phyloP scores from a whole-genome alignment of 2,888 invertebrate species.

The Autographa pulchrina region DNA sequence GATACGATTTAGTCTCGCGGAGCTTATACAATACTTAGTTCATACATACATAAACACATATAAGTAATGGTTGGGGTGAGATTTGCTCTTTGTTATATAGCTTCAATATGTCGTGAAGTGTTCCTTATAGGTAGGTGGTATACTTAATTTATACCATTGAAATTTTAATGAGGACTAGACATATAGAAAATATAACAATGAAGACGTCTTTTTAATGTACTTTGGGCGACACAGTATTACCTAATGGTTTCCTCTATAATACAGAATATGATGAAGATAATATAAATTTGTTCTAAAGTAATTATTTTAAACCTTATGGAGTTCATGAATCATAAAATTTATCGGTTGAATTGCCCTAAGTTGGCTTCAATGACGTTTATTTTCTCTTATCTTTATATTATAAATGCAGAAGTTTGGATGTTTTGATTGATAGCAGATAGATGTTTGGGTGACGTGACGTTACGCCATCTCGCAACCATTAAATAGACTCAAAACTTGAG shows the following conservation, averaged over 20 bases:
- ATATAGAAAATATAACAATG: too few species aligned
- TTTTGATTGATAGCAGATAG: background rate
- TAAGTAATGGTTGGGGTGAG: conserved; percentile 12
- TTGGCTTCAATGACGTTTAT: background rate
- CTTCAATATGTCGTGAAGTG: background rate
- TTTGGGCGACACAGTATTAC: too few species aligned
- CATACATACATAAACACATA: conserved; percentile 16
- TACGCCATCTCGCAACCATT: too few species aligned
- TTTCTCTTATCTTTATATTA: background rate
- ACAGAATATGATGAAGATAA: too few species aligned
- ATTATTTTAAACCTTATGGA: background rate
- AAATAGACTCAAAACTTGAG: too few species aligned
- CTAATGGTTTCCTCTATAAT: too few species aligned
- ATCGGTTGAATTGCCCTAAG: background rate
- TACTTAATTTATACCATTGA: background rate
- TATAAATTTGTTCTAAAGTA: too few species aligned
- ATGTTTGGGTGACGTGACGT: too few species aligned
- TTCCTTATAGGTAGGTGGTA: background rate
- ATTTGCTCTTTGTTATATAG: background rate
- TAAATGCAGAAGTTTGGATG: conserved; percentile 1
- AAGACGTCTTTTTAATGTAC: too few species aligned
- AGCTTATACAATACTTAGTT: conserved; percentile 27
- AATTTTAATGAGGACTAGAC: too few species aligned
- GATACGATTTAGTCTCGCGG: conserved; percentile 44
- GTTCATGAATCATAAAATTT: background rate